phyloP scores from a whole-genome alignment of 2,113 vertebrate species.

The Lepus europaeus region DNA sequence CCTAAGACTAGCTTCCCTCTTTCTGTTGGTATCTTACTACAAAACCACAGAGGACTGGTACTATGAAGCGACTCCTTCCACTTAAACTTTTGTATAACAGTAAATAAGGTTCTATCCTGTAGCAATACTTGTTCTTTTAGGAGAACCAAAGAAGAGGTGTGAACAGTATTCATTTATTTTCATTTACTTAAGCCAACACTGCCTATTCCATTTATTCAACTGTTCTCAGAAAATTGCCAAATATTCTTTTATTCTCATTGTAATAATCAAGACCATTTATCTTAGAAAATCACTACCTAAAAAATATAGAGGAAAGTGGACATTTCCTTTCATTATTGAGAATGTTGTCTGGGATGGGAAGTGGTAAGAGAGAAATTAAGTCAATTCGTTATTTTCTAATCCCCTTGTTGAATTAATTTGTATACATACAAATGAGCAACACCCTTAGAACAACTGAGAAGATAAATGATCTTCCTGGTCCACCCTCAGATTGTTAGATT shows the following conservation, averaged over 20 bases:
- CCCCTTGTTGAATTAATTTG: neutral
- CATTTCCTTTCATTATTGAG: conserved; percentile 19
- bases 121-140: neutral
- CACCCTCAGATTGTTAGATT: neutral
- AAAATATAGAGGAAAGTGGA: neutral
- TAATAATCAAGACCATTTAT: conserved; percentile 25
- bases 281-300: conserved; percentile 7
- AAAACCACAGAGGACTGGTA: neutral
- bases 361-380: neutral
- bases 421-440: conserved; percentile 13
- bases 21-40: neutral
- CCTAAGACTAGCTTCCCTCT: neutral
- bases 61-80: neutral
- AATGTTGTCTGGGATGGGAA: neutral
- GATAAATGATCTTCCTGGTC: neutral
- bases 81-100: conserved; percentile 5
- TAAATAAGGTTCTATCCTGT: conserved; percentile 14
- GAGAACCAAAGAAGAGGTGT: neutral
- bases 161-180: conserved; percentile 25
- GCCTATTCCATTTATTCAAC: neutral
- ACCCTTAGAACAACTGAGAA: neutral
- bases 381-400: neutral
- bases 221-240: conserved; percentile 26
- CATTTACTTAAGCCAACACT: neutral
- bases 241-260: conserved; percentile 18